phyloP scores from a whole-genome alignment of 1,140 invertebrate species.

The Danaus melanippus region DNA sequence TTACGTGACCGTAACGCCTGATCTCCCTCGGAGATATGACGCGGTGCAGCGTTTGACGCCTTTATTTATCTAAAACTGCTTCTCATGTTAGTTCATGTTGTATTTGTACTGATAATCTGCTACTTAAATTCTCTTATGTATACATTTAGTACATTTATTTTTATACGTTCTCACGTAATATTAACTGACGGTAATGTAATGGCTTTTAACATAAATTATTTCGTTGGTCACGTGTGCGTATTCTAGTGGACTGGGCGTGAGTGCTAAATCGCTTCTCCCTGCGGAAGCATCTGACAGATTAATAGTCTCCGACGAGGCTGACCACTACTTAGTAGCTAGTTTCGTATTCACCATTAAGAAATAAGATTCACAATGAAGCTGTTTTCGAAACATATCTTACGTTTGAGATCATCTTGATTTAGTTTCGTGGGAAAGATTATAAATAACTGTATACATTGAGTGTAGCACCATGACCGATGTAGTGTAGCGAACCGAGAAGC shows the following conservation, averaged over 20 bases:
- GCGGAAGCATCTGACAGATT: constrained; percentile 22
- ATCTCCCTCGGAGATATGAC: constrained; percentile 41
- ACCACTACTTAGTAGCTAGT: neutral
- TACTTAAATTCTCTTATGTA: constrained; percentile 1
- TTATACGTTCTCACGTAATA: too few relatives aligned
- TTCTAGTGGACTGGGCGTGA: constrained; percentile 26
- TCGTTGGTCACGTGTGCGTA: too few relatives aligned
- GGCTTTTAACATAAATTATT: too few relatives aligned
- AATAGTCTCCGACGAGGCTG: too few relatives aligned
- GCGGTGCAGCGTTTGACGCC: constrained; percentile 61
- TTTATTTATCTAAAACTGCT: constrained; percentile 45
- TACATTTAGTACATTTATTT: too few relatives aligned
- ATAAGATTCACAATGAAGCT: neutral
- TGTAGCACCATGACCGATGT: constrained; percentile 31
- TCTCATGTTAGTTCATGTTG: constrained; percentile 20
- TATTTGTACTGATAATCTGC: constrained; percentile 3
- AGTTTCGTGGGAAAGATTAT: constrained; percentile 35
- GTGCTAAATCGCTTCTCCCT: constrained; percentile 22
- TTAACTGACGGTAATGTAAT: too few relatives aligned
- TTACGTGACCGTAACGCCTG: constrained; percentile 65
- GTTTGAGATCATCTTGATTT: constrained; percentile 6
- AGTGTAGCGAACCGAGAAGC: constrained; percentile 51
- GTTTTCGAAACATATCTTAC: neutral
- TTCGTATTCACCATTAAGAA: neutral
- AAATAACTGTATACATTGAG: constrained; percentile 24